Conservation (phyloP, 1,140 invertebrate genomes). For the Sarcophaga peregrina region DNA sequence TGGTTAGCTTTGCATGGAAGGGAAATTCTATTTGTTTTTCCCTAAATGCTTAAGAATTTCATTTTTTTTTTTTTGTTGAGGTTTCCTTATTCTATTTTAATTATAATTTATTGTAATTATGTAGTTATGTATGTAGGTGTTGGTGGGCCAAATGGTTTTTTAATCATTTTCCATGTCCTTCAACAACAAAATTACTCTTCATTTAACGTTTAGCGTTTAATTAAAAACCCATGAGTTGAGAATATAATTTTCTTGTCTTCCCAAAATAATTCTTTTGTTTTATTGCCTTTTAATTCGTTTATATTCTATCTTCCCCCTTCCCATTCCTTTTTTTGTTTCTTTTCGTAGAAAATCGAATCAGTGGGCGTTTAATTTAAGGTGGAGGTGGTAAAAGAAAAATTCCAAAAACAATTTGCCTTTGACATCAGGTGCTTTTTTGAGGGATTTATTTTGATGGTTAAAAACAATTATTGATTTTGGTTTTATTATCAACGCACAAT, state of each 20-base stretch:
- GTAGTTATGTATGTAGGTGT: slow-evolving; percentile 33
- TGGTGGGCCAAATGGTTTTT: slow-evolving; percentile 24
- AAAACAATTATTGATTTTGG: slow-evolving; percentile 4
- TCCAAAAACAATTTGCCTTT: background rate
- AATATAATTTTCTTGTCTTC: background rate
- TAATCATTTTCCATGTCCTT: slow-evolving; percentile 30
- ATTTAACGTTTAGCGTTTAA: slow-evolving; percentile 3
- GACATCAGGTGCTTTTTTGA: background rate
- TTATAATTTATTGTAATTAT: slow-evolving; percentile 35
- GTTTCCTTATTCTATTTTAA: too few species aligned
- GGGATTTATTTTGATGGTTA: slow-evolving; percentile 3
- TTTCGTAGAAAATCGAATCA: background rate
- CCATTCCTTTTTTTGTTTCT: background rate
- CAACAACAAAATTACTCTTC: background rate
- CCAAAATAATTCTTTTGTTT: background rate
- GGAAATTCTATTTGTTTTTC: background rate
- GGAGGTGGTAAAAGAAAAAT: background rate
- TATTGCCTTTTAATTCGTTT: slow-evolving; percentile 7
- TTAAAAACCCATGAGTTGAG: slow-evolving; percentile 30
- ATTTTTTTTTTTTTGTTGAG: too few species aligned
- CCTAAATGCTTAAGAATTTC: too few species aligned
- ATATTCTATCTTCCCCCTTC: background rate
- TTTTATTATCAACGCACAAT: background rate
- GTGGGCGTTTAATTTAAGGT: background rate
- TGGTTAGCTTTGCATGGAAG: too few species aligned